Percentiles rank a stretch among this genome's conserved stretches.
phyloP scores from a whole-genome alignment of 2,888 invertebrate genomes.

The Apotomis betuletana region DNA sequence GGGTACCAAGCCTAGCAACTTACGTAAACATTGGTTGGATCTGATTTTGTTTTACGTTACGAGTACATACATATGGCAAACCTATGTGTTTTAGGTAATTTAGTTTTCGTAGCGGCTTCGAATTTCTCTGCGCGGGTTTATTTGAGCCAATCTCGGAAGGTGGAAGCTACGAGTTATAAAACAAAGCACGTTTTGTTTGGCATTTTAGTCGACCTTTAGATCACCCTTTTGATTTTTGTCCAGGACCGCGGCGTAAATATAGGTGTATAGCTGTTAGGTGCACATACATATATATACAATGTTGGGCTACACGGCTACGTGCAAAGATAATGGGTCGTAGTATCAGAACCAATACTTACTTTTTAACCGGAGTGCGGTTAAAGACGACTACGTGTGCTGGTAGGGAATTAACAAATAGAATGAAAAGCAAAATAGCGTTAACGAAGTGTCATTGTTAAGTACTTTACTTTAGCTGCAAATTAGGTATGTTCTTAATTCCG shows the following conservation, averaged over 20 bases:
- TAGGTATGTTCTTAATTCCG: too few relatives aligned
- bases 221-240: slow-evolving; percentile 15
- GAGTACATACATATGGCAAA: neutral
- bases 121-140: slow-evolving; percentile 7
- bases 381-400: too few relatives aligned
- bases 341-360: too few relatives aligned
- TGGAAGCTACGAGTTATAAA: slow-evolving; percentile 6
- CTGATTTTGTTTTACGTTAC: neutral
- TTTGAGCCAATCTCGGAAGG: slow-evolving; percentile 3
- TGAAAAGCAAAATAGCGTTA: too few relatives aligned
- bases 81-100: neutral
- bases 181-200: slow-evolving; percentile 25
- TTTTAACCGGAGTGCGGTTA: too few relatives aligned
- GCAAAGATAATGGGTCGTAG: too few relatives aligned
- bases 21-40: slow-evolving; percentile 2
- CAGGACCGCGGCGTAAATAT: neutral
- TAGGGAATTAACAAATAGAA: too few relatives aligned
- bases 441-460: too few relatives aligned
- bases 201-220: slow-evolving; percentile 19
- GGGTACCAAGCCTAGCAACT: neutral
- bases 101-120: neutral
- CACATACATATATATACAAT: too few relatives aligned
- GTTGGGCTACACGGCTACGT: too few relatives aligned
- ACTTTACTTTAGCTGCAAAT: too few relatives aligned
- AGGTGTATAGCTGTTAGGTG: neutral